These are phyloP conservation scores for Ichneumoninae sp. DNA, from an alignment of 2,888 invertebrate species.

Conservation along the genomic window DNA sequence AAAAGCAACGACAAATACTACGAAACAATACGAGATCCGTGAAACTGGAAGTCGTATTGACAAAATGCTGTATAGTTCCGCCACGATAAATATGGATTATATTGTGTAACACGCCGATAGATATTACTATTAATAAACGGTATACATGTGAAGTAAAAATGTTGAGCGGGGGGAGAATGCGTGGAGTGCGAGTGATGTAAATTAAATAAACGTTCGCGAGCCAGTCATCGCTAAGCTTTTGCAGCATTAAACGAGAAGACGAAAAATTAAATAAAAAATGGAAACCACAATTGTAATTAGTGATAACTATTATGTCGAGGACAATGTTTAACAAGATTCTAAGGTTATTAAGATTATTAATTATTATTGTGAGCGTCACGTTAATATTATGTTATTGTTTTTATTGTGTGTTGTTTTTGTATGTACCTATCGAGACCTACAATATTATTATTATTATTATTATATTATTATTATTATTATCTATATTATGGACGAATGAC, in stretches of 20 bases:
- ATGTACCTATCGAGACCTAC: slow-evolving; percentile 82
- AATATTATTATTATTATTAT: slow-evolving; percentile 76
- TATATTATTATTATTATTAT: slow-evolving; percentile 66
- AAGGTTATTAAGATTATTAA: slow-evolving; percentile 79
- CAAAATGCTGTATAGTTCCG: slow-evolving; percentile 79
- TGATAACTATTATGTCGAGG: slow-evolving; percentile 80
- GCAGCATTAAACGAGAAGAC: slow-evolving; percentile 62
- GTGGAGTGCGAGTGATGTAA: slow-evolving; percentile 51
- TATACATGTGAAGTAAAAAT: slow-evolving; percentile 63
- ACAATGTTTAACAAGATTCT: slow-evolving; percentile 82
- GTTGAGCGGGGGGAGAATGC: slow-evolving; percentile 48
- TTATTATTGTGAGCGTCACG: slow-evolving; percentile 84
- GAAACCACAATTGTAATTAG: slow-evolving; percentile 79
- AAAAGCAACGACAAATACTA: slow-evolving; percentile 45
- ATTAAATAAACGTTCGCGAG: slow-evolving; percentile 73
- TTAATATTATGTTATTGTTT: slow-evolving; percentile 84
- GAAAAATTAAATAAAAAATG: slow-evolving; percentile 54
- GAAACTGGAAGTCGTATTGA: slow-evolving; percentile 76
- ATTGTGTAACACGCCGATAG: slow-evolving; percentile 81
- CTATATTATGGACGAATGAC: slow-evolving; percentile 65
- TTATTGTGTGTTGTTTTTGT: slow-evolving; percentile 85
- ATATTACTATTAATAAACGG: slow-evolving; percentile 63
- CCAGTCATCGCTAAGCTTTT: slow-evolving; percentile 78
- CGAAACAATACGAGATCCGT: slow-evolving; percentile 71
- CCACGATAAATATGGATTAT: slow-evolving; percentile 79